Evolutionary conservation across 2,797 vertebrate species (phyloP).

Genomic region (Rhinella marina): DNA sequence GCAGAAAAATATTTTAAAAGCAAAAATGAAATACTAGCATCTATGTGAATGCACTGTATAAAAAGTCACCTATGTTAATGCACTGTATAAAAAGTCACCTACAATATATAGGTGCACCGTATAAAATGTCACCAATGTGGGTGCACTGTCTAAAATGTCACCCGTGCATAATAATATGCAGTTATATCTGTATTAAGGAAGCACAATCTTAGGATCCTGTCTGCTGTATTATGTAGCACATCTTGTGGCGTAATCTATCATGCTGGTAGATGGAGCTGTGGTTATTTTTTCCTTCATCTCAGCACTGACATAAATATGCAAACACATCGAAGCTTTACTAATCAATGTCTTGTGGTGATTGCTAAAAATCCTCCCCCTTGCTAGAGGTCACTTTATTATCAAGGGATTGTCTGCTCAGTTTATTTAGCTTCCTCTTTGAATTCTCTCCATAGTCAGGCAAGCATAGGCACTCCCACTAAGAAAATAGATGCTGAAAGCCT

Average conservation of each 20-base stretch:
- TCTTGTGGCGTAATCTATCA: slow-evolving; percentile 11
- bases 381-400: slow-evolving; percentile 58
- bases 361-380: slow-evolving; percentile 53
- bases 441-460: slow-evolving; percentile 24
- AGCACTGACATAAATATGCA: slow-evolving; percentile 51
- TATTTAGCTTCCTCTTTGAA: slow-evolving; percentile 38
- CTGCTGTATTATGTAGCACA: neutral
- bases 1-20: no score
- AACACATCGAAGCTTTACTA: slow-evolving; percentile 50
- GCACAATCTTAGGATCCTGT: neutral
- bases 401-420: slow-evolving; percentile 41
- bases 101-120: no score
- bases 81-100: no score
- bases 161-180: no score
- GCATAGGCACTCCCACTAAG: neutral
- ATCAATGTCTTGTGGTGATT: slow-evolving; percentile 58
- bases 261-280: slow-evolving; percentile 52
- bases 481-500: slow-evolving; percentile 7
- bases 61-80: no score
- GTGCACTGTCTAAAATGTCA: no score
- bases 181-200: neutral
- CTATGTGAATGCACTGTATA: no score
- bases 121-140: no score
- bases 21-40: no score
- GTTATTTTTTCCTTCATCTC: slow-evolving; percentile 35